Conservation (phyloP, 1,140 invertebrate genomes). For the Lamellibrachia luymesi region DNA sequence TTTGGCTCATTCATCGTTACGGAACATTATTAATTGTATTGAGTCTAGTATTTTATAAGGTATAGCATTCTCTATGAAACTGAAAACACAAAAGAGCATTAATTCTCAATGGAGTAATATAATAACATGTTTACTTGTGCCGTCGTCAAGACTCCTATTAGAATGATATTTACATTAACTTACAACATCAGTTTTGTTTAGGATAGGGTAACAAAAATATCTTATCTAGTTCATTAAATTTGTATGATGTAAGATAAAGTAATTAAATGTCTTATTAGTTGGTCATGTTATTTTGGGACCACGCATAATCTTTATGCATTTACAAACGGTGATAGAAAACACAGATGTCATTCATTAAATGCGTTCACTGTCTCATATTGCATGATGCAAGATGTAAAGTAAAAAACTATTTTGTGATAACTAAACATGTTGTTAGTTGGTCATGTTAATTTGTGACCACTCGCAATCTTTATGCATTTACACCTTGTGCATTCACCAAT, state of each 20-base stretch:
- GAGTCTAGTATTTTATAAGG: too few relatives aligned
- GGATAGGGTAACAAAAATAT: background rate
- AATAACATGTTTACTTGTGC: too few relatives aligned
- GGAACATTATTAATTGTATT: too few relatives aligned
- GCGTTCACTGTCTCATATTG: background rate
- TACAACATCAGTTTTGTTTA: background rate
- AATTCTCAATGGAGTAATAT: too few relatives aligned
- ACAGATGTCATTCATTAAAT: background rate
- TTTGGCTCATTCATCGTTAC: too few relatives aligned
- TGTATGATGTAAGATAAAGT: background rate
- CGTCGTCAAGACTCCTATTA: too few relatives aligned
- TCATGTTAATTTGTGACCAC: background rate
- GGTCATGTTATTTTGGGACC: background rate
- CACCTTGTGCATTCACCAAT: background rate
- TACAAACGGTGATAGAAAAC: background rate
- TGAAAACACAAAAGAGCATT: too few relatives aligned
- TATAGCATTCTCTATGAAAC: too few relatives aligned
- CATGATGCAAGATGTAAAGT: background rate
- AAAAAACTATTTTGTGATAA: background rate
- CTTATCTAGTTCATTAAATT: background rate
- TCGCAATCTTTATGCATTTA: background rate
- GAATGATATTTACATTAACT: background rate
- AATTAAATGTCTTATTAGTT: background rate
- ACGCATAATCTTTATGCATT: background rate
- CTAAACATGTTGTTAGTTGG: background rate